These are phyloP conservation scores for Drosophila nasuta DNA, from an alignment of 1,140 invertebrate species.

Conservation along the genomic window DNA sequence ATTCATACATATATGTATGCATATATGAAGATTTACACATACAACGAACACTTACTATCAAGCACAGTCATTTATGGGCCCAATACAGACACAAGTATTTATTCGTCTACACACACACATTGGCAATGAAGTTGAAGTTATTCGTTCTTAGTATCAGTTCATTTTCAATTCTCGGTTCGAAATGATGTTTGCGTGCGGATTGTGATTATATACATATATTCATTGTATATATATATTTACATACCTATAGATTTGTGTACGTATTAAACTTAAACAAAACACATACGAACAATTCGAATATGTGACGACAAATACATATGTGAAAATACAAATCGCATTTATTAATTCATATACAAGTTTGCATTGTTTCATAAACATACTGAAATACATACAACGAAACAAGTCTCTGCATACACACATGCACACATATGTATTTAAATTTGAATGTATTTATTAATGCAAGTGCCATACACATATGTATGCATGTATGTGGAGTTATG, in stretches of 20 bases:
- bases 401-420: slow-evolving; percentile 6
- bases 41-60: slow-evolving; percentile 2
- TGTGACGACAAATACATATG: slow-evolving; percentile 11
- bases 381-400: slow-evolving; percentile 9
- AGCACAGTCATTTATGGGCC: slow-evolving; percentile 11
- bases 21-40: slow-evolving; percentile 14
- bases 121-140: slow-evolving; percentile 45
- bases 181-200: slow-evolving; percentile 40
- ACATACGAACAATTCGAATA: slow-evolving; percentile 5
- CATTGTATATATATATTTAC: slow-evolving; percentile 3
- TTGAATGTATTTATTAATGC: slow-evolving; percentile 20
- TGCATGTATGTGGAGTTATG: not conserved
- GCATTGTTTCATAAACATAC: slow-evolving; percentile 22
- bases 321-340: not conserved
- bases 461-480: slow-evolving; percentile 15
- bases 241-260: slow-evolving; percentile 12
- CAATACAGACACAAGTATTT: slow-evolving; percentile 32
- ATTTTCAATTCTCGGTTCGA: slow-evolving; percentile 51
- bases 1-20: slow-evolving; percentile 21
- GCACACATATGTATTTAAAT: not conserved
- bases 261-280: slow-evolving; percentile 20
- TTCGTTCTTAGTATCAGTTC: slow-evolving; percentile 51
- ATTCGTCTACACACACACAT: slow-evolving; percentile 21
- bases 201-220: slow-evolving; percentile 33
- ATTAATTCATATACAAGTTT: slow-evolving; percentile 10